Evolutionary conservation across 2,797 vertebrate species (phyloP).

Genomic region (Acipenser transmontanus): DNA sequence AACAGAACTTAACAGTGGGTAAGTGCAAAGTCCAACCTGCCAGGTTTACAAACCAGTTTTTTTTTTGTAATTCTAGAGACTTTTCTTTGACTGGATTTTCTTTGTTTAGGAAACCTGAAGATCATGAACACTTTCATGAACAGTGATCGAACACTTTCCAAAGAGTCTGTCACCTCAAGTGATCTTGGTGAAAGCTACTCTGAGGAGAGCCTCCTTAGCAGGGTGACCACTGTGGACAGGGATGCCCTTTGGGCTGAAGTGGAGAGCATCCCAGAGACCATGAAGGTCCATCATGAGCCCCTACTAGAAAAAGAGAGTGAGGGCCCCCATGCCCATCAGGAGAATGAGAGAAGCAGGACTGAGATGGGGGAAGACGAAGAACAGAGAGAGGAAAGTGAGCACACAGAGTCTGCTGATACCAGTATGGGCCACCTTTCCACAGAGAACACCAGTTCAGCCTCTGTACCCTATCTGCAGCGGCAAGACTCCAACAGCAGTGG

Average conservation of each 20-base stretch:
- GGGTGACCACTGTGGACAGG: conserved; percentile 74
- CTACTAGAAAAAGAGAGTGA: conserved; percentile 43
- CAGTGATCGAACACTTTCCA: conserved; percentile 56
- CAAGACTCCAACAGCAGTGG: conserved; percentile 40
- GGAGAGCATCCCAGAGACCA: conserved; percentile 65
- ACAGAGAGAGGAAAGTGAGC: conserved; percentile 67
- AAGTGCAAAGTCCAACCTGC: conserved; percentile 20
- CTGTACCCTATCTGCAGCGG: conserved; percentile 54
- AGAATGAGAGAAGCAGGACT: background rate
- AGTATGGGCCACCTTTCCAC: conserved; percentile 70
- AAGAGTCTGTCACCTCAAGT: conserved; percentile 27
- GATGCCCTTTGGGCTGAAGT: conserved; percentile 87
- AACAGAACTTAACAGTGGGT: conserved; percentile 71
- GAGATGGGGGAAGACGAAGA: conserved; percentile 23
- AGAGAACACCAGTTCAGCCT: conserved; percentile 81
- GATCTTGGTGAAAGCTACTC: conserved; percentile 42
- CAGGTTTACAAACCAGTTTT: background rate
- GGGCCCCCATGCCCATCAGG: conserved; percentile 37
- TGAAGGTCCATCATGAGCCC: conserved; percentile 24
- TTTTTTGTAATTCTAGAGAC: conserved; percentile 11
- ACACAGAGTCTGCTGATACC: conserved; percentile 88
- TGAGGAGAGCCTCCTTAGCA: conserved; percentile 60
- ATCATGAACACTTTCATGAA: conserved; percentile 39
- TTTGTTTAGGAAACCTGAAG: conserved; percentile 61
- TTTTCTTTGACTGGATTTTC: background rate